A percentile compares a stretch with the other conserved stretches of the same genome.
These are phyloP conservation scores for Sipunculus nudus DNA, from an alignment of 2,888 invertebrate genomes.

Conservation along the genomic window DNA sequence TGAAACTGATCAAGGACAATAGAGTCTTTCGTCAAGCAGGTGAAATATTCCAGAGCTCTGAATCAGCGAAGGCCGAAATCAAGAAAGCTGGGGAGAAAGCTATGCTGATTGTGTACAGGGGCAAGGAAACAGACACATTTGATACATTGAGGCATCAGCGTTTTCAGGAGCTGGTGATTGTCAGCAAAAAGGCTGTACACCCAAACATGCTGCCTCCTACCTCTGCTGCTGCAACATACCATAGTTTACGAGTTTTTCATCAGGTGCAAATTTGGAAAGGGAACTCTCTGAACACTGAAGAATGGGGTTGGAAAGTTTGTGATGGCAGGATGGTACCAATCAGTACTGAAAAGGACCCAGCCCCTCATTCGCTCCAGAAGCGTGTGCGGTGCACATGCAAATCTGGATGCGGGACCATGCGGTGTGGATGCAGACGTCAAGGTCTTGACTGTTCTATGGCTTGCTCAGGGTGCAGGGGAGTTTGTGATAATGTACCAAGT, in stretches of 20 bases:
- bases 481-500: too few species aligned
- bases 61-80: background rate
- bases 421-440: conserved; percentile 30
- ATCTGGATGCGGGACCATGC: conserved; percentile 27
- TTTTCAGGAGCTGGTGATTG: conserved; percentile 28
- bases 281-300: conserved; percentile 15
- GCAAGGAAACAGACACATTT: background rate
- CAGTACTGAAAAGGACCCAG: conserved; percentile 24
- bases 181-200: conserved; percentile 28
- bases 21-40: background rate
- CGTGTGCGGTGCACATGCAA: conserved; percentile 39
- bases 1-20: background rate
- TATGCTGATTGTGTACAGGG: background rate
- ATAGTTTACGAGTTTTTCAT: conserved; percentile 35
- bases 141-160: background rate
- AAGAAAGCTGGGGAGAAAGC: background rate
- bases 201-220: conserved; percentile 41
- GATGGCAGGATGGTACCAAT: conserved; percentile 17
- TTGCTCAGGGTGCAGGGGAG: too few species aligned
- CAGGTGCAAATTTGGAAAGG: conserved; percentile 42
- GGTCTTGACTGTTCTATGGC: conserved; percentile 18
- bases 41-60: background rate
- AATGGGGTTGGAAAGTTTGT: conserved; percentile 40
- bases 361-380: conserved; percentile 38
- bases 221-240: conserved; percentile 36